Percentiles rank a stretch among this genome's conserved stretches.
These are phyloP conservation scores for Peromyscus californicus DNA, from an alignment of 2,113 vertebrate genomes.

Conservation along the genomic window DNA sequence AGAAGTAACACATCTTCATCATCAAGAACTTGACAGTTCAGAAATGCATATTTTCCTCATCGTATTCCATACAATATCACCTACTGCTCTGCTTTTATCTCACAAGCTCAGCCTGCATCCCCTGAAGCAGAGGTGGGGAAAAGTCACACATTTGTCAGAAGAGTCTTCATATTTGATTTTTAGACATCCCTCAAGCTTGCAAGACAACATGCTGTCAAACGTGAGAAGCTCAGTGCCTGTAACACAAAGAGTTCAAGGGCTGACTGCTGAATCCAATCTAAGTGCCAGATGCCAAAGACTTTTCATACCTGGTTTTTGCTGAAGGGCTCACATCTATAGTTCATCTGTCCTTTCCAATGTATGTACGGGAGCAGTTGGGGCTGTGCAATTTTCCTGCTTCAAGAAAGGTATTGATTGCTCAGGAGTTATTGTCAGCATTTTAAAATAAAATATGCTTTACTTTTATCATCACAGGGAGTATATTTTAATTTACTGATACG, in stretches of 20 bases:
- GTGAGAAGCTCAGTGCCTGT: neutral
- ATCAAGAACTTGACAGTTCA: conserved; percentile 33
- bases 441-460: conserved; percentile 70
- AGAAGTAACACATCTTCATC: conserved; percentile 12
- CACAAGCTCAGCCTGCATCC: neutral
- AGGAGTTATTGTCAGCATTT: conserved; percentile 74
- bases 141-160: conserved; percentile 42
- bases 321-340: neutral
- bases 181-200: conserved; percentile 52
- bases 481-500: conserved; percentile 62
- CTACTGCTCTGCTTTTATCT: conserved; percentile 29
- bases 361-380: conserved; percentile 35
- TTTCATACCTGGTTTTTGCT: neutral
- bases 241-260: neutral
- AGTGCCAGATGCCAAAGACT: conserved; percentile 4
- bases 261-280: conserved; percentile 14
- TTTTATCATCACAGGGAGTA: conserved; percentile 77
- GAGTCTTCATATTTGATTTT: conserved; percentile 45
- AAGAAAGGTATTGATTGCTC: conserved; percentile 54
- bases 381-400: conserved; percentile 60
- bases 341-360: conserved; percentile 36
- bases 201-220: neutral
- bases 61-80: neutral
- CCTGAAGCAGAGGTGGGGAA: neutral
- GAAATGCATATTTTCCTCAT: conserved; percentile 28